Base-by-base conservation (phyloP, 2,888 invertebrate species). In the Pegoplata infirma region DNA sequence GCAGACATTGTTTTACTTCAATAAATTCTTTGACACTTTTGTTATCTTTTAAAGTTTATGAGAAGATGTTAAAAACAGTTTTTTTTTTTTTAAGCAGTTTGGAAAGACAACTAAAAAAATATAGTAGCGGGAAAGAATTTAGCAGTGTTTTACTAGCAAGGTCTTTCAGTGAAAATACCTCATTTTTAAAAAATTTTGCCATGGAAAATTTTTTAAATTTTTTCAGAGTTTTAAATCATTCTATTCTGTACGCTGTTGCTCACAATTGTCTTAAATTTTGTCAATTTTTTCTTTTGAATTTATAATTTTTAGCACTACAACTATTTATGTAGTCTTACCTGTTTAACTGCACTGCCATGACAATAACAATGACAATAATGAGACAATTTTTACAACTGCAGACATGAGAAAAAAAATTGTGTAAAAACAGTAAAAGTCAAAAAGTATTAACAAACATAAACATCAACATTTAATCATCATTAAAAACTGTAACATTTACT, bases 401-500 rank as follows among this genome's bases (percentile, higher is more conserved):
- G n/a, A 32, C 4, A n/a, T 2, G 2, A n/a, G 7, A 5, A 4
- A 40, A 19, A 56, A n/a, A 40, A 25, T 6, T 19, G 3, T 7
- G 7, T 12, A 56, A 56, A 61, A 17, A 59, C 23, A n/a, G n/a
- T n/a, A n/a, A n/a, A n/a, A n/a, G n/a, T n/a, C n/a, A n/a, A n/a
- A n/a, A n/a, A n/a, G n/a, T n/a, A n/a, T n/a, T n/a, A n/a, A n/a
- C n/a, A n/a, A 51, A 44, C 16, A 58, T 44, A 58, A 51, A 36
- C 36, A 40, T 49, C 16, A 10, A 14, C 49, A 49, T 25, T 69
- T 51, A 59, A 59, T 51, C 59, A 51, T 8, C 61, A 28, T 71
- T 68, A 61, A 46, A 53, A 71, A 12, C 17, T 61, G 44, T 44
- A 19, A 53, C 59, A 61, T 44, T 59, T 23, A 46, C 25, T 25